These are phyloP conservation scores for Yponomeuta evonymella DNA, from an alignment of 2,888 invertebrate genomes.

Conservation along the genomic window DNA sequence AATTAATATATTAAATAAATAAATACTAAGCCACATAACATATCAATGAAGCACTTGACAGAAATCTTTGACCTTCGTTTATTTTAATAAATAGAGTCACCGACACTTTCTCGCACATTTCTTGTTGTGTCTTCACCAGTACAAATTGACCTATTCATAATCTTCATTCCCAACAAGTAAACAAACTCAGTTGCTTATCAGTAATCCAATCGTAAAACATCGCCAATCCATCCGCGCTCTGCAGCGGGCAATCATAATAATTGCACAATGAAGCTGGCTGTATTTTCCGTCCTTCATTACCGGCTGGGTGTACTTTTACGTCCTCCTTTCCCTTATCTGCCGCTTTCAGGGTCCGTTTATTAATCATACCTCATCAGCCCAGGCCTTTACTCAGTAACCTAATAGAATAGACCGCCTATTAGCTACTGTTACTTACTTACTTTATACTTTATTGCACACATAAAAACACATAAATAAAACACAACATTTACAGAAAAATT, in stretches of 20 bases:
- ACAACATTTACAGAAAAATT: no score
- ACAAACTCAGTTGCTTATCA: not conserved
- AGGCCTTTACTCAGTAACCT: not conserved
- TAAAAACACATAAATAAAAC: no score
- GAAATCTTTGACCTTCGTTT: no score
- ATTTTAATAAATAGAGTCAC: no score
- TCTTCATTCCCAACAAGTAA: not conserved
- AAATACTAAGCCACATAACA: no score
- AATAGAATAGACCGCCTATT: not conserved
- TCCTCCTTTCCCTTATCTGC: conserved; percentile 34
- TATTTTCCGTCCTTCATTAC: conserved; percentile 31
- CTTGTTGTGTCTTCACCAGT: no score
- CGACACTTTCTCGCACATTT: no score
- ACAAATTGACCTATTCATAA: not conserved
- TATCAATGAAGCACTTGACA: no score
- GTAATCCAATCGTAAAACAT: not conserved
- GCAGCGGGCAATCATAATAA: not conserved
- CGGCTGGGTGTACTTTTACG: conserved; percentile 16
- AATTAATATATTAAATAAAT: no score
- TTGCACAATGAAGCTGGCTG: not conserved
- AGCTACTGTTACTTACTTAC: no score
- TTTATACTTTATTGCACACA: no score
- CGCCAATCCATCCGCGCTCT: not conserved
- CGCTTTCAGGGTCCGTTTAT: conserved; percentile 36
- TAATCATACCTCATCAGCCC: conserved; percentile 30